These are phyloP conservation scores for Nothocercus nigrocapillus DNA, from an alignment of 2,113 vertebrate species.

Conservation along the genomic window DNA sequence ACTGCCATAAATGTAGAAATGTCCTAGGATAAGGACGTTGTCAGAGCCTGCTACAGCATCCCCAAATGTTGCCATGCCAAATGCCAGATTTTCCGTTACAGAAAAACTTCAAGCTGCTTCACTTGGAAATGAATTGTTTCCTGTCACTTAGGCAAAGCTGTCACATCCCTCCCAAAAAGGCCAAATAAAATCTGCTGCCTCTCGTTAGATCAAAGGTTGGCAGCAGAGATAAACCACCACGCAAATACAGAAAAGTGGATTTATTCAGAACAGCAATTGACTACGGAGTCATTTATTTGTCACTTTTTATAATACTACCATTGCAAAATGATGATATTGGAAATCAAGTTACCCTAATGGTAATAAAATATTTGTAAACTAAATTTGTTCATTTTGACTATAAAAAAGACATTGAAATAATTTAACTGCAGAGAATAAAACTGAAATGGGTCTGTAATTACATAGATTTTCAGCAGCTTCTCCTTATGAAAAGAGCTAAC, in stretches of 20 bases:
- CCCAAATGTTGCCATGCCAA: neutral
- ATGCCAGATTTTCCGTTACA: conserved; percentile 17
- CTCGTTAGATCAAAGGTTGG: conserved; percentile 59
- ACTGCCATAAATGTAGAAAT: neutral
- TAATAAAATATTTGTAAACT: conserved; percentile 80
- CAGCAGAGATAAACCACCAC: conserved; percentile 50
- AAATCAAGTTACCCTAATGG: conserved; percentile 68
- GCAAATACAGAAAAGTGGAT: neutral
- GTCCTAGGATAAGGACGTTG: neutral
- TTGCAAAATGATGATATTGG: conserved; percentile 67
- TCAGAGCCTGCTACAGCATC: conserved; percentile 4
- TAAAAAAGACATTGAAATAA: conserved; percentile 75
- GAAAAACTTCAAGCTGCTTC: conserved; percentile 49
- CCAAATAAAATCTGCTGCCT: conserved; percentile 45
- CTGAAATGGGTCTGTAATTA: conserved; percentile 77
- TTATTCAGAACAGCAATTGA: conserved; percentile 57
- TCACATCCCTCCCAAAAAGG: neutral
- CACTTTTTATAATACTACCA: conserved; percentile 73
- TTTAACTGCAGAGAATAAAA: conserved; percentile 75
- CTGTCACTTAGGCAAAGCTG: conserved; percentile 38
- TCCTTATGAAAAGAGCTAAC: conserved; percentile 64
- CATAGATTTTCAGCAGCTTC: conserved; percentile 67
- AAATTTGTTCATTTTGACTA: conserved; percentile 70
- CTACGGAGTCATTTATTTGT: conserved; percentile 69
- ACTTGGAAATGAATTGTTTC: conserved; percentile 57